Percentiles rank a stretch among this genome's conserved stretches.
Evolutionary conservation across 2,113 vertebrate species (phyloP).

Genomic region (Leuciscus idus): DNA sequence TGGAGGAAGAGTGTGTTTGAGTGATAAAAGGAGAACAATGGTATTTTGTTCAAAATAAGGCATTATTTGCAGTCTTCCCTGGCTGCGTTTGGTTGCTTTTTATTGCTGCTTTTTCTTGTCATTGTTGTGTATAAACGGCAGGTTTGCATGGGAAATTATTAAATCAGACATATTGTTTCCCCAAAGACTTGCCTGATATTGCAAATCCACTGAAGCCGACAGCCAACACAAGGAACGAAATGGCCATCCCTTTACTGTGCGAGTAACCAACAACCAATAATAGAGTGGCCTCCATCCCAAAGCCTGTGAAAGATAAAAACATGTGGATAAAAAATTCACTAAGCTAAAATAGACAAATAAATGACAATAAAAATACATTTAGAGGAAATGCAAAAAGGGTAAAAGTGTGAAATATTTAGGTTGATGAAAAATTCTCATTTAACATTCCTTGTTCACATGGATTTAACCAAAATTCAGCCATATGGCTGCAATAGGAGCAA

Average conservation of each 20-base stretch:
- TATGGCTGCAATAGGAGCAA: no score
- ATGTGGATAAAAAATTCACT: conserved; percentile 33
- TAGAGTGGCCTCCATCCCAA: conserved; percentile 97
- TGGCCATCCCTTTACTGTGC: conserved; percentile 93
- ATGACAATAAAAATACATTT: background rate
- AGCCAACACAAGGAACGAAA: conserved; percentile 96
- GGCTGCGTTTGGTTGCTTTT: background rate
- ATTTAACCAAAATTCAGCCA: conserved; percentile 2
- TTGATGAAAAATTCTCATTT: background rate
- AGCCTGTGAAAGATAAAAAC: conserved; percentile 77
- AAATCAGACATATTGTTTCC: background rate
- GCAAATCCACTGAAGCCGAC: conserved; percentile 98
- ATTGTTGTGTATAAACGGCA: background rate
- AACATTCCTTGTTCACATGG: background rate
- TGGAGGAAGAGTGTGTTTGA: background rate
- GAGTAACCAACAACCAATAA: conserved; percentile 97
- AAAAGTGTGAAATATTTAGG: background rate
- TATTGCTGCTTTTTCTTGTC: background rate
- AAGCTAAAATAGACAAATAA: background rate
- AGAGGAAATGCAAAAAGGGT: background rate
- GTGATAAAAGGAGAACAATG: background rate
- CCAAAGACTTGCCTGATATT: conserved; percentile 88
- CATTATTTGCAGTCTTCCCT: background rate
- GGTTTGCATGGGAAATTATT: background rate
- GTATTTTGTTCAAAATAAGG: background rate